phyloP scores from a whole-genome alignment of 2,113 vertebrate species.

The Carlito syrichta region DNA sequence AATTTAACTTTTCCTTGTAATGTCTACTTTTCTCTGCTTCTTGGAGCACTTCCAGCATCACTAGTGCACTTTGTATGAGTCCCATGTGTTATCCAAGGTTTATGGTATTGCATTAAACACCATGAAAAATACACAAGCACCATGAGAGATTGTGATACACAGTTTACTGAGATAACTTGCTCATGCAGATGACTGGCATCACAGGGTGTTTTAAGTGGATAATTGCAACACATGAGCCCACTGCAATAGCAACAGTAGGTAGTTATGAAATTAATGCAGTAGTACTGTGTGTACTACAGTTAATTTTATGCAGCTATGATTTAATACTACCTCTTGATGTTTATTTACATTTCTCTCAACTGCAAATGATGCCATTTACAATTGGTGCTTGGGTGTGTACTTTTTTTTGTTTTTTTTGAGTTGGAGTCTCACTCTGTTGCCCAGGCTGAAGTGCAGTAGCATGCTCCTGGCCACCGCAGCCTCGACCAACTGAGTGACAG shows the following conservation, averaged over 20 bases:
- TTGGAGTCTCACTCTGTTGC: too few species aligned
- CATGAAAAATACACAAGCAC: neutral
- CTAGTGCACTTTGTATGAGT: neutral
- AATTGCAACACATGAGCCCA: neutral
- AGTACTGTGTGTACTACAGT: neutral
- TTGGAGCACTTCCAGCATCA: neutral
- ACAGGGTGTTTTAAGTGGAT: neutral
- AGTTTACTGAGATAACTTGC: neutral
- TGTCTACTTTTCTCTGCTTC: neutral
- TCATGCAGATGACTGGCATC: neutral
- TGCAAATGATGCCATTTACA: neutral
- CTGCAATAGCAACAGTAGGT: neutral
- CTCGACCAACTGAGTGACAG: too few species aligned
- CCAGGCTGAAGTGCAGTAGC: too few species aligned
- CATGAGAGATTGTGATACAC: neutral
- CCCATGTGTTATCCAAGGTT: neutral
- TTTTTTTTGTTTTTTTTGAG: too few species aligned
- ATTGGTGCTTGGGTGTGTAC: neutral
- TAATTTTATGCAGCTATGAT: neutral
- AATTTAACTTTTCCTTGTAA: neutral
- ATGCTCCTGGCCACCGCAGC: too few species aligned
- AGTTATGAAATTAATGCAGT: neutral
- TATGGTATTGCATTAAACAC: neutral
- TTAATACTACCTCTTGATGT: neutral
- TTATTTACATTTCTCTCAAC: neutral